Base-by-base conservation (phyloP, 2,888 invertebrate species). In the Formica aserva region DNA sequence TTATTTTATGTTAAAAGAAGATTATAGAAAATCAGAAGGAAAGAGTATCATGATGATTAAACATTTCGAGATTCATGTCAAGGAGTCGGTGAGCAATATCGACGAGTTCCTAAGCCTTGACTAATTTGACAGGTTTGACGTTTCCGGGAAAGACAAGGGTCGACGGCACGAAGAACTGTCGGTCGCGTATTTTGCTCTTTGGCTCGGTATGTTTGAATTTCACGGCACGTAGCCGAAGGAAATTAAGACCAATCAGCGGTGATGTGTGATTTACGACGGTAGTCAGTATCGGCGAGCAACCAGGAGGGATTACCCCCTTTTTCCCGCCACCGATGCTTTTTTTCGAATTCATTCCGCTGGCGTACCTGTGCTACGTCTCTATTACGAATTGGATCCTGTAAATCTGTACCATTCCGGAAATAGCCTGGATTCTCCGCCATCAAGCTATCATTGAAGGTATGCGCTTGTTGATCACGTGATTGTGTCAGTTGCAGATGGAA, bases 211-310 rank as follows among this genome's bases (percentile, higher is more conserved):
- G 62, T 62, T 90, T 83, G 78, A 77, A 76, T 91, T 93, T 91
- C 93, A 66, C 57, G 57, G 86, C 93, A 93, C 93, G 93, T 93
- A 92, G 82, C 63, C 82, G 60, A 86, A 83, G 86, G 86, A 89
- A 93, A 93, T 93, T 92, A 92, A 91, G 92, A 92, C 88, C 92
- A 92, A 92, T 93, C 92, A 91, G 86, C 84, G 80, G 80, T 90
- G 91, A 92, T 92, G 90, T 89, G 91, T 91, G 91, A 91, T 92
- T 90, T 91, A 92, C 87, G 86, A 81, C 76, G 63, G 48, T 55
- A 82, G 71, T 75, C 83, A 78, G 88, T 89, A 88, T 88, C 90
- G 85, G 57, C 52, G 52, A 66, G 45, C 82, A 63, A 63, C 86
- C 62, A n/a, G n/a, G n/a, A 52, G 81, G 83, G 69, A 88, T 89